phyloP scores from a whole-genome alignment of 1,140 invertebrate species.

The Acyrthosiphon pisum region DNA sequence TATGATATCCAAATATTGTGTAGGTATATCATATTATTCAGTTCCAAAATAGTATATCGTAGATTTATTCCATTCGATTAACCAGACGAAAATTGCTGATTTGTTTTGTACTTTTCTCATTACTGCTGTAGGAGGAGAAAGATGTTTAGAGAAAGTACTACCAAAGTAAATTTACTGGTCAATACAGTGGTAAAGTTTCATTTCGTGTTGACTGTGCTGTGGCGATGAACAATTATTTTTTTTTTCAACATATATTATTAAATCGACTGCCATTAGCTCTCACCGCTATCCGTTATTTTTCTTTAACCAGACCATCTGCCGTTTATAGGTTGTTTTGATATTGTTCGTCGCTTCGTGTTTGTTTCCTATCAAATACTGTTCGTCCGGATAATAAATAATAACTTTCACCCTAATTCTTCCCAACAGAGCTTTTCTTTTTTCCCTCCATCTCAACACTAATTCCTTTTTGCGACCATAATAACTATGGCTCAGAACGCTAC shows the following conservation, averaged over 20 bases:
- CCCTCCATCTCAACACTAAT: not conserved
- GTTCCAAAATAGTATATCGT: not conserved
- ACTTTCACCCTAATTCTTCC: not conserved
- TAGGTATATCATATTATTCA: not conserved
- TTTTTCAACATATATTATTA: conserved; percentile 29
- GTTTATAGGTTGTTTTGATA: conserved; percentile 18
- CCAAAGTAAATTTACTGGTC: not conserved
- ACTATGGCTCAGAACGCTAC: too few species aligned
- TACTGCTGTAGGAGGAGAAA: not conserved
- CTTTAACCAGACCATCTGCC: not conserved
- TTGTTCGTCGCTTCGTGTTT: conserved; percentile 17
- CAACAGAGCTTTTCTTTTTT: not conserved
- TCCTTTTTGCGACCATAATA: not conserved
- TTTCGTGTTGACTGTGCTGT: not conserved
- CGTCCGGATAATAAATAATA: conserved; percentile 1
- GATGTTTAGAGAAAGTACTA: not conserved
- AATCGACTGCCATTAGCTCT: not conserved
- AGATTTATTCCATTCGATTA: conserved; percentile 19
- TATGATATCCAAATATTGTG: too few species aligned
- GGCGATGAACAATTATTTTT: conserved; percentile 20
- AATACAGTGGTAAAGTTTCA: not conserved
- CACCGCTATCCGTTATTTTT: not conserved
- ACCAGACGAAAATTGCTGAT: not conserved
- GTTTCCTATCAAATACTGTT: not conserved
- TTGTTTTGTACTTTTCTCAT: not conserved